These are phyloP conservation scores for Beris morrisii DNA, from an alignment of 2,888 invertebrate species.

Conservation along the genomic window DNA sequence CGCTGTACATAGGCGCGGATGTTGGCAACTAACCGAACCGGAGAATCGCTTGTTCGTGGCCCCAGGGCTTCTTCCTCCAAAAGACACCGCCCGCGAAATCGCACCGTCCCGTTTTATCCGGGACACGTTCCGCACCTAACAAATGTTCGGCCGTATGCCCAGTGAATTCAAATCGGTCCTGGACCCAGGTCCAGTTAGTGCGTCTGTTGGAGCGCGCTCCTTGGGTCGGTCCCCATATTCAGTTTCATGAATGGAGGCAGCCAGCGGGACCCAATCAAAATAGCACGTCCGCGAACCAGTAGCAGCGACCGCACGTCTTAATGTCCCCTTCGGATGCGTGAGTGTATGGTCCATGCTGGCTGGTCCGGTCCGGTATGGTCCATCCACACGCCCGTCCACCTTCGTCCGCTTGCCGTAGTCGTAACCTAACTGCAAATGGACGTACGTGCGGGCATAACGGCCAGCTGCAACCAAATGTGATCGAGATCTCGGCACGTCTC, in stretches of 20 bases:
- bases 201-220: slow-evolving; percentile 13
- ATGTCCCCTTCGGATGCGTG: slow-evolving; percentile 17
- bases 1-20: slow-evolving; percentile 27
- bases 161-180: slow-evolving; percentile 38
- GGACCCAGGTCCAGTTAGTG: slow-evolving; percentile 20
- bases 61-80: background rate
- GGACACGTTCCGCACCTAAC: slow-evolving; percentile 34
- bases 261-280: slow-evolving; percentile 34
- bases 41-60: slow-evolving; percentile 10
- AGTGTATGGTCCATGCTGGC: slow-evolving; percentile 14
- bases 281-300: slow-evolving; percentile 36
- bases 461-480: background rate
- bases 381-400: slow-evolving; percentile 15
- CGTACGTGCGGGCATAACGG: slow-evolving; percentile 15
- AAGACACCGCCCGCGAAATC: slow-evolving; percentile 2
- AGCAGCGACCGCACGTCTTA: slow-evolving; percentile 29
- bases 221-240: background rate
- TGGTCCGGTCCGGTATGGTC: slow-evolving; percentile 25
- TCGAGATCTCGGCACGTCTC: too few species aligned
- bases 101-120: slow-evolving; percentile 23
- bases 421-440: slow-evolving; percentile 12
- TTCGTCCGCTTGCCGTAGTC: background rate
- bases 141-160: slow-evolving; percentile 39
- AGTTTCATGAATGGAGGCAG: slow-evolving; percentile 34
- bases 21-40: background rate